Evolutionary conservation across 2,113 vertebrate species (phyloP).

Genomic region (Pimephales promelas): DNA sequence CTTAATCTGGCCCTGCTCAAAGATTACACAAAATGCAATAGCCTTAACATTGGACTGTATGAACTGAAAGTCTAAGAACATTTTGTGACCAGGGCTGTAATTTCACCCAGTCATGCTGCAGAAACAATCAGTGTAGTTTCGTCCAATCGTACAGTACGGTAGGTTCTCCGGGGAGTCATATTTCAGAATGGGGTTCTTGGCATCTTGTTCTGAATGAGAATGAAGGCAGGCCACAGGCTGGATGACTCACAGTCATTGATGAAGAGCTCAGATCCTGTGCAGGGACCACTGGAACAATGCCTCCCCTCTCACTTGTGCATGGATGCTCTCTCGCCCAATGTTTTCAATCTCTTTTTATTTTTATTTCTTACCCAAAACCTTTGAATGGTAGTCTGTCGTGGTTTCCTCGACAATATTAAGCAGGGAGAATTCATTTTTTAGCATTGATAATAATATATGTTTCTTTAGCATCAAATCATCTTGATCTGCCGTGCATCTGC

Average conservation of each 20-base stretch:
- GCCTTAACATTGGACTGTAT: too few relatives aligned
- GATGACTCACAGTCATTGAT: slow-evolving; percentile 79
- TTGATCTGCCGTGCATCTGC: too few relatives aligned
- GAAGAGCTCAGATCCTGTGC: slow-evolving; percentile 76
- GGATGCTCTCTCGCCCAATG: too few relatives aligned
- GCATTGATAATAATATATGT: too few relatives aligned
- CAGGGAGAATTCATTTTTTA: too few relatives aligned
- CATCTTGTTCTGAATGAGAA: slow-evolving; percentile 44
- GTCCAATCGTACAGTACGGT: not conserved
- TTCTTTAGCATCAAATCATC: too few relatives aligned
- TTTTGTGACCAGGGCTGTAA: not conserved
- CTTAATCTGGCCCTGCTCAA: too few relatives aligned
- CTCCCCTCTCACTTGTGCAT: slow-evolving; percentile 48
- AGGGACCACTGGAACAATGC: slow-evolving; percentile 59
- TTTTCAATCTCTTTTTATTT: too few relatives aligned
- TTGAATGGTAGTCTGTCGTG: too few relatives aligned
- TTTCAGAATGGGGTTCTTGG: slow-evolving; percentile 44
- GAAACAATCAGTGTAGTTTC: slow-evolving; percentile 22
- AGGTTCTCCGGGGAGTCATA: slow-evolving; percentile 36
- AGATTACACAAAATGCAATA: too few relatives aligned
- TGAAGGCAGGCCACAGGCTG: slow-evolving; percentile 64
- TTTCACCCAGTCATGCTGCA: slow-evolving; percentile 18
- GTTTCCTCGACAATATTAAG: too few relatives aligned
- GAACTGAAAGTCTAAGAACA: not conserved
- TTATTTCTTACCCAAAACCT: too few relatives aligned